phyloP scores from a whole-genome alignment of 2,113 vertebrate genomes.

The Ctenodactylus gundi region DNA sequence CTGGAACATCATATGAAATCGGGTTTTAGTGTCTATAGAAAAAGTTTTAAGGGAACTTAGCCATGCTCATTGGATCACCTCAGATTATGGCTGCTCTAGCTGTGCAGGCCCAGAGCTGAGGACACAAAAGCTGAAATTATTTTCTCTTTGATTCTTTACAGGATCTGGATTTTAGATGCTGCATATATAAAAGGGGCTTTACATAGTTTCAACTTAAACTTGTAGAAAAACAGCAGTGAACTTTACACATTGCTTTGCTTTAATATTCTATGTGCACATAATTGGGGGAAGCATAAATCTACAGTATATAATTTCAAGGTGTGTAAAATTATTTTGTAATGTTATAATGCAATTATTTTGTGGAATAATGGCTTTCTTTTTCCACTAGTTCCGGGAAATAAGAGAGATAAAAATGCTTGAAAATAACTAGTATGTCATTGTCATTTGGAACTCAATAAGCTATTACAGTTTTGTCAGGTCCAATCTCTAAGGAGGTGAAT shows the following conservation, averaged over 20 bases:
- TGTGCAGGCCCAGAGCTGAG: not conserved
- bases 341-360: constrained; percentile 42
- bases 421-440: constrained; percentile 52
- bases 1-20: not conserved
- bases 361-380: constrained; percentile 30
- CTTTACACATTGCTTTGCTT: not conserved
- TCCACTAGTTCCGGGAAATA: constrained; percentile 25
- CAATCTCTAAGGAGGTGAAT: constrained; percentile 68
- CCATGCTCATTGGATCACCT: not conserved
- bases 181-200: not conserved
- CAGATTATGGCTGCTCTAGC: not conserved
- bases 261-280: not conserved
- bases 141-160: not conserved
- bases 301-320: not conserved
- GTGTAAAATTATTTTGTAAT: constrained; percentile 28
- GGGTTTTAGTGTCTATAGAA: not conserved
- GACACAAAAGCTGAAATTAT: not conserved
- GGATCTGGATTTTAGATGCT: not conserved
- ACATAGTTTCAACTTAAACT: not conserved
- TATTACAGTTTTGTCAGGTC: constrained; percentile 54
- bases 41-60: not conserved
- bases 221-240: not conserved
- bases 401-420: constrained; percentile 55
- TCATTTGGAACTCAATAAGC: constrained; percentile 58
- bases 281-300: not conserved